A percentile compares a stretch with the other conserved stretches of the same genome.
phyloP scores from a whole-genome alignment of 2,113 vertebrate genomes.

The Leptosomus discolor region DNA sequence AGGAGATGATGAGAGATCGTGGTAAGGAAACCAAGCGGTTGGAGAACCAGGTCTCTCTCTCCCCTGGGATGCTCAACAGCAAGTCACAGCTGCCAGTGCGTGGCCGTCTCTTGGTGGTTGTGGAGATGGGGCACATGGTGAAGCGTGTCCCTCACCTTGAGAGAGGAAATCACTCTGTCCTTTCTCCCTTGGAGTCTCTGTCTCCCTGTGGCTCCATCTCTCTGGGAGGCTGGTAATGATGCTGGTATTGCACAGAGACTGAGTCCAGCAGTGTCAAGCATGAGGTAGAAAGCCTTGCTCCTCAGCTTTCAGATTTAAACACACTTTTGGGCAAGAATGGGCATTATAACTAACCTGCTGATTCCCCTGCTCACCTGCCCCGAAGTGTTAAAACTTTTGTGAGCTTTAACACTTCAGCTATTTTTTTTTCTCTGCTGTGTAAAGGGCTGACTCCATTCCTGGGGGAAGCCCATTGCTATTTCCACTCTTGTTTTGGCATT shows the following conservation, averaged over 20 bases:
- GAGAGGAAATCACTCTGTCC: background rate
- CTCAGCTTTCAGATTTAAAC: background rate
- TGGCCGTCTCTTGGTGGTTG: background rate
- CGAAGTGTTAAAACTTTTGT: background rate
- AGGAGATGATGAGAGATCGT: background rate
- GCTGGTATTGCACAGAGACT: background rate
- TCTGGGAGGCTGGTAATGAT: no score
- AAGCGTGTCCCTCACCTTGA: background rate
- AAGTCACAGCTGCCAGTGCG: background rate
- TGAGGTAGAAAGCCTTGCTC: background rate
- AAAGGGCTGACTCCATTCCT: background rate
- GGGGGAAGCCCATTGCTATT: background rate
- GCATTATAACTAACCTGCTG: background rate
- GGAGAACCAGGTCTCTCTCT: background rate
- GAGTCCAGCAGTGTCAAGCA: background rate
- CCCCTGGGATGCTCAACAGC: background rate
- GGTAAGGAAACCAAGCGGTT: background rate
- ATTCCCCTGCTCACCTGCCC: background rate
- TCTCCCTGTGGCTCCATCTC: background rate
- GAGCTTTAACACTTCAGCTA: background rate
- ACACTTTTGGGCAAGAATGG: background rate
- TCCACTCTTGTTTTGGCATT: background rate
- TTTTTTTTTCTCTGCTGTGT: background rate
- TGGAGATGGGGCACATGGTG: background rate
- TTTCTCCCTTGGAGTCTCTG: background rate